A percentile compares a stretch with the other conserved stretches of the same genome.
Evolutionary conservation across 2,888 invertebrate species (phyloP).

Genomic region (Noctuana brunneofusca): DNA sequence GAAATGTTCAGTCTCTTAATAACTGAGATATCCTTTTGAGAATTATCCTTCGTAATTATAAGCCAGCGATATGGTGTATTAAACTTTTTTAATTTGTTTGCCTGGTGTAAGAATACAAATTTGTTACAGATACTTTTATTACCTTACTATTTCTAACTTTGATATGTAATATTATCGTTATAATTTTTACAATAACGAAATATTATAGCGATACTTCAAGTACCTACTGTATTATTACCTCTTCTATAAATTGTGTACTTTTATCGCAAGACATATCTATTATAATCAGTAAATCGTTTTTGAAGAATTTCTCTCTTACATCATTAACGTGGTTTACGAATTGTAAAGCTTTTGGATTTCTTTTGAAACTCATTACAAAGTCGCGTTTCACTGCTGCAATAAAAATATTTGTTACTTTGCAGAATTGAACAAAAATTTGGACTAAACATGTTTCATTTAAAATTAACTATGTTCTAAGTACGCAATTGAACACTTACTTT

Average conservation of each 20-base stretch:
- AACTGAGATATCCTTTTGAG: constrained; percentile 35
- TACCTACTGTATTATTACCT: constrained; percentile 44
- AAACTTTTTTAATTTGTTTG: constrained; percentile 48
- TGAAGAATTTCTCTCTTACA: constrained; percentile 35
- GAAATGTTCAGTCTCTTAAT: constrained; percentile 47
- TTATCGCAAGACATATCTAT: constrained; percentile 47
- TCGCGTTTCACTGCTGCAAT: constrained; percentile 43
- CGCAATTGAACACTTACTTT: constrained; percentile 48
- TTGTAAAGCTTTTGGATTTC: constrained; percentile 43
- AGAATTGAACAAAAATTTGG: neutral
- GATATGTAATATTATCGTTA: too few relatives aligned
- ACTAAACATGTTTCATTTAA: neutral
- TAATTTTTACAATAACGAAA: too few relatives aligned
- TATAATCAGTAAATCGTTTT: constrained; percentile 44
- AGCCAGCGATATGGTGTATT: constrained; percentile 60
- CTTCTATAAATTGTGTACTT: constrained; percentile 42
- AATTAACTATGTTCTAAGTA: neutral
- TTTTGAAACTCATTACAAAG: constrained; percentile 44
- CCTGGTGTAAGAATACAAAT: constrained; percentile 43
- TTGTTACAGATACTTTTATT: neutral
- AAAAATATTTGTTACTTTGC: constrained; percentile 8
- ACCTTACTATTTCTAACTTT: neutral
- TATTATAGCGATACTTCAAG: neutral
- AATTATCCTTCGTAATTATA: constrained; percentile 44
- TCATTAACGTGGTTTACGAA: constrained; percentile 42